phyloP scores from a whole-genome alignment of 2,888 invertebrate genomes.

The Hyppa rectilinea region DNA sequence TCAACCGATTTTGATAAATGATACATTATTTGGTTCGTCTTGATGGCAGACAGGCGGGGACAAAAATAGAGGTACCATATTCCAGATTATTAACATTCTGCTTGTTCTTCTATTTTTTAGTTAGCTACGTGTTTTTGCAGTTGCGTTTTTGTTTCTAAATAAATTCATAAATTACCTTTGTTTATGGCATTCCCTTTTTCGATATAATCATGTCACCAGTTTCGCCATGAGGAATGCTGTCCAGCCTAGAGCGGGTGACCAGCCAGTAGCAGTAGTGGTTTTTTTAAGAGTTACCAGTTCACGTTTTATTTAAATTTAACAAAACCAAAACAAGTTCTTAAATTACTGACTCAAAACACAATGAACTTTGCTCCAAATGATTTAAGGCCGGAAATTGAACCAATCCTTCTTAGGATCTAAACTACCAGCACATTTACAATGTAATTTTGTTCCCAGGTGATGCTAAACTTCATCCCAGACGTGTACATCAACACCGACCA shows the following conservation, averaged over 20 bases:
- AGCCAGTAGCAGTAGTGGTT: background rate
- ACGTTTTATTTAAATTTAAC: background rate
- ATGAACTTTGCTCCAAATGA: background rate
- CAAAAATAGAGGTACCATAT: no score
- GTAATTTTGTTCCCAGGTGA: conserved; percentile 82
- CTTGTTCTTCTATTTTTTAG: no score
- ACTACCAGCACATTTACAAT: background rate
- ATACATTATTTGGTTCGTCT: no score
- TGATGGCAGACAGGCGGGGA: no score
- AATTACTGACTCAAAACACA: background rate
- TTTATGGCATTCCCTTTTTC: background rate
- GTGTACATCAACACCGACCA: conserved; percentile 99
- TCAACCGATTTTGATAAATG: no score
- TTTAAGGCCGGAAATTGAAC: background rate
- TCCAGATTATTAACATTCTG: no score
- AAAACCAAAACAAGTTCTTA: background rate
- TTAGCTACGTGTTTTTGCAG: no score
- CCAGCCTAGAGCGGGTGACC: no score
- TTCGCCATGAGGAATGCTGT: background rate
- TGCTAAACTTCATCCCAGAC: conserved; percentile 98
- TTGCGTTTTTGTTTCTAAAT: background rate
- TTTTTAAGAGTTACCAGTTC: background rate
- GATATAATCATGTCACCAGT: background rate
- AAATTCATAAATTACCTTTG: no score
- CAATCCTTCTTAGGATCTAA: background rate